phyloP scores from a whole-genome alignment of 1,140 invertebrate genomes.

The Spodoptera litura region DNA sequence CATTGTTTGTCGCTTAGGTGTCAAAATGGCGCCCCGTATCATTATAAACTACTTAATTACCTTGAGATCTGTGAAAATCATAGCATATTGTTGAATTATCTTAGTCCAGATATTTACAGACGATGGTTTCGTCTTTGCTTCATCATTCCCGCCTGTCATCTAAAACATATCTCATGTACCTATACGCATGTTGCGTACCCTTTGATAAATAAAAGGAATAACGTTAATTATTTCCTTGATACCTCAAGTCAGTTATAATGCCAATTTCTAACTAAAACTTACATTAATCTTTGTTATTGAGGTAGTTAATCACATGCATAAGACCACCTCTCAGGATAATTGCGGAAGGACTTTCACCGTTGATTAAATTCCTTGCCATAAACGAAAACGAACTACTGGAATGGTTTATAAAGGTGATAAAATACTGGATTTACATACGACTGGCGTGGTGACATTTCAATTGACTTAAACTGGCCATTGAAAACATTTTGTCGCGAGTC shows the following conservation, averaged over 20 bases:
- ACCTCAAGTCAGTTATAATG: neutral
- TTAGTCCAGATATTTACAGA: too few species aligned
- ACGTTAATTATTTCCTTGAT: too few species aligned
- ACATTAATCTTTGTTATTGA: slow-evolving; percentile 17
- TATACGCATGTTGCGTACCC: too few species aligned
- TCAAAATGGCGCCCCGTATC: neutral
- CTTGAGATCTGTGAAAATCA: slow-evolving; percentile 4
- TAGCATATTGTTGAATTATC: neutral
- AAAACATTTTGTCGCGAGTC: slow-evolving; percentile 21
- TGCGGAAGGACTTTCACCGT: slow-evolving; percentile 10
- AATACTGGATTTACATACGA: neutral
- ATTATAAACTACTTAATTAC: slow-evolving; percentile 20
- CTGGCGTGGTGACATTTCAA: slow-evolving; percentile 11
- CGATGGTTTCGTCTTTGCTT: neutral
- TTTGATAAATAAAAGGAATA: too few species aligned
- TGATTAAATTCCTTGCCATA: slow-evolving; percentile 5
- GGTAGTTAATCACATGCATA: slow-evolving; percentile 7
- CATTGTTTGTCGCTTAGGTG: slow-evolving; percentile 15
- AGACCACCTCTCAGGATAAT: slow-evolving; percentile 13
- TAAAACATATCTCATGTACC: too few species aligned
- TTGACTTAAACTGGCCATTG: slow-evolving; percentile 2
- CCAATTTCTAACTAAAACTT: too few species aligned
- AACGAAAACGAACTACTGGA: too few species aligned
- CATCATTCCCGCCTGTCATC: too few species aligned
- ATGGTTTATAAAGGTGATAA: slow-evolving; percentile 1